Conservation (phyloP, 1,140 invertebrate genomes). For the Eriosoma lanigerum region DNA sequence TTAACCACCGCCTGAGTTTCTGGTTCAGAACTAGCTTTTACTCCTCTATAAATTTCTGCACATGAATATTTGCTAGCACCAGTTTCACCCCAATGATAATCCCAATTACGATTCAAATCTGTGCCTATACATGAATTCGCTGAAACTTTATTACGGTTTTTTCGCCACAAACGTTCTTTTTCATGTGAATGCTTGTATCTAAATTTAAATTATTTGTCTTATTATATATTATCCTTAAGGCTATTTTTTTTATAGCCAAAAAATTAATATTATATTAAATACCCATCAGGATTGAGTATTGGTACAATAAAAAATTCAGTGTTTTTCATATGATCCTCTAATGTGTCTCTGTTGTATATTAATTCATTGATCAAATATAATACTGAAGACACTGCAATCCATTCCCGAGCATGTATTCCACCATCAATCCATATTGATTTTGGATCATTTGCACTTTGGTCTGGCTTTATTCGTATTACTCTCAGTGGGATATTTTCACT, state of each 20-base stretch:
- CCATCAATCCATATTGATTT: constrained; percentile 65
- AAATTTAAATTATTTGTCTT: constrained; percentile 1
- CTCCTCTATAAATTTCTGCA: constrained; percentile 76
- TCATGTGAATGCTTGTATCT: constrained; percentile 67
- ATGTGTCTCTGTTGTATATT: constrained; percentile 70
- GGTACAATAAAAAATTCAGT: constrained; percentile 64
- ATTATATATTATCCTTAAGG: too few species aligned
- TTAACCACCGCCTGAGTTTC: constrained; percentile 67
- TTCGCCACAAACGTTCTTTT: constrained; percentile 77
- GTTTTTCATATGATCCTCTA: constrained; percentile 70
- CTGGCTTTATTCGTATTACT: constrained; percentile 64
- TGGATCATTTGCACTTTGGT: constrained; percentile 57
- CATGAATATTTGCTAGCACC: constrained; percentile 78
- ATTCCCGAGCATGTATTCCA: constrained; percentile 73
- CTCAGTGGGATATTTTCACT: constrained; percentile 74
- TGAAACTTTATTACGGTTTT: constrained; percentile 64
- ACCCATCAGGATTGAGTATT: constrained; percentile 67
- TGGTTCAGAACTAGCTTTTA: constrained; percentile 78
- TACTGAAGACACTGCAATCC: constrained; percentile 75
- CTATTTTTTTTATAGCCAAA: neutral
- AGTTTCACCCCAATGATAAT: constrained; percentile 68
- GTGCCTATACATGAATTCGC: constrained; percentile 60
- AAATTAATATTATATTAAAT: neutral
- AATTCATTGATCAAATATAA: constrained; percentile 72
- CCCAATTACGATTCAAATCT: constrained; percentile 73